Evolutionary conservation across 2,113 vertebrate species (phyloP), one percentile per base, ranked within the genome.

Genomic region (Rhea pennata): DNA sequence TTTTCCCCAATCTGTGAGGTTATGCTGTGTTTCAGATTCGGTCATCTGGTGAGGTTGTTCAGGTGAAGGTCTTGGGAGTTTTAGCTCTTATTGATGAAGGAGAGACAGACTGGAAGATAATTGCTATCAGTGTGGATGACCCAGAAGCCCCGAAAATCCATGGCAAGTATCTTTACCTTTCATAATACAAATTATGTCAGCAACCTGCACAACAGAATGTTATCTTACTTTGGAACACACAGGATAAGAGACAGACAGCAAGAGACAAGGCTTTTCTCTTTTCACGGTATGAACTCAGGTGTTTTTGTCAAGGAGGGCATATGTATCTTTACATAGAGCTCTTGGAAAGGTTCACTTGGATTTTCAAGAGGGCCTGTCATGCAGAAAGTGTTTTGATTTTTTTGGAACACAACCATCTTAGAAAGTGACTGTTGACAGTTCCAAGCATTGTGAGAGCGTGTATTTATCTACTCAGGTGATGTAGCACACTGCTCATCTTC

Each of bases 61-160:
- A 97, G 80, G 99, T 99, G 59, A 99, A 99, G 88, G 98, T 99
- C n/a, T 98, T 99, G 26, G 99, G 99, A 54, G 94, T 98, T 95
- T 89, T 99, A 97, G 99, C 97, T 77, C 98, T 99, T 97, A 98
- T 99, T 64, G 99, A 99, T 96, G 98, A 99, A 93, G 98, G 98
- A 86, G 99, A 99, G 97, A 99, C 98, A 67, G 99, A 99, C 89
- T 99, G 99, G 99, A 99, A 99, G 95, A 95, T 99, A 92, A 99
- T 99, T 46, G 99, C 98, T 88, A 99, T 99, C 73, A 98, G 99
- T 90, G 96, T 87, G 8, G 97, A 99, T 70, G 99, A 99, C 90
- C 99, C 99, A 51, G 99, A 99, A 50, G 99, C 99, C 50, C 95
- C 98, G 64, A 98, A 97, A 73, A 96, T 99, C 58, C 98, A 99